A percentile compares a stretch with the other conserved stretches of the same genome.
phyloP scores from a whole-genome alignment of 2,797 vertebrate genomes.

The Sarcophilus harrisii region DNA sequence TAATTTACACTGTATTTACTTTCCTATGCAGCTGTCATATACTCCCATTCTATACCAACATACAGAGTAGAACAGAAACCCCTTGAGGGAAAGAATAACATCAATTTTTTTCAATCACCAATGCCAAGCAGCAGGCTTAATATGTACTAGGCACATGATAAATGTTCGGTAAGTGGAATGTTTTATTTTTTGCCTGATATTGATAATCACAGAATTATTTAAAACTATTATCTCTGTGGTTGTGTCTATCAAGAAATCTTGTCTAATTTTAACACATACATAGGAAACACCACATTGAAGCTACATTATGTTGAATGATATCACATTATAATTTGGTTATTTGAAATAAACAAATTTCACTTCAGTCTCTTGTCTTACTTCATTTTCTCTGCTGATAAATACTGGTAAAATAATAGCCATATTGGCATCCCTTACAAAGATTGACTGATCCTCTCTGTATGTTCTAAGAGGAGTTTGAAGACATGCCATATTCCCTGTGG shows the following conservation, averaged over 20 bases:
- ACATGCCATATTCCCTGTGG: neutral
- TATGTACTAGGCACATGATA: neutral
- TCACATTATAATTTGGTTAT: neutral
- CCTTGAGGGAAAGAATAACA: neutral
- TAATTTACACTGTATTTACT: neutral
- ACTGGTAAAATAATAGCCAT: neutral
- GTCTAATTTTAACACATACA: neutral
- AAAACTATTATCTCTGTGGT: neutral
- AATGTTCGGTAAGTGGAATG: neutral
- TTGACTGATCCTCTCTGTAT: neutral
- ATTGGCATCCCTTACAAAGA: neutral
- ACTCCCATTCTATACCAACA: neutral
- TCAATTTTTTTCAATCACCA: neutral
- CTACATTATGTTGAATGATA: neutral
- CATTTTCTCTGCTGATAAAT: neutral
- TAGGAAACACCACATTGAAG: neutral
- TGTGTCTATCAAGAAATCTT: neutral
- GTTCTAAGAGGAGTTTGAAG: neutral
- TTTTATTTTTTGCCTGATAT: neutral
- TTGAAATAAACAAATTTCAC: neutral
- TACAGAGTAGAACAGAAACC: neutral
- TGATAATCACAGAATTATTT: neutral
- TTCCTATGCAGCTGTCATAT: neutral
- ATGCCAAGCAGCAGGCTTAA: neutral
- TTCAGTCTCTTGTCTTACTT: neutral